These are phyloP conservation scores for Channa argus DNA, from an alignment of 2,113 vertebrate genomes.

Conservation along the genomic window DNA sequence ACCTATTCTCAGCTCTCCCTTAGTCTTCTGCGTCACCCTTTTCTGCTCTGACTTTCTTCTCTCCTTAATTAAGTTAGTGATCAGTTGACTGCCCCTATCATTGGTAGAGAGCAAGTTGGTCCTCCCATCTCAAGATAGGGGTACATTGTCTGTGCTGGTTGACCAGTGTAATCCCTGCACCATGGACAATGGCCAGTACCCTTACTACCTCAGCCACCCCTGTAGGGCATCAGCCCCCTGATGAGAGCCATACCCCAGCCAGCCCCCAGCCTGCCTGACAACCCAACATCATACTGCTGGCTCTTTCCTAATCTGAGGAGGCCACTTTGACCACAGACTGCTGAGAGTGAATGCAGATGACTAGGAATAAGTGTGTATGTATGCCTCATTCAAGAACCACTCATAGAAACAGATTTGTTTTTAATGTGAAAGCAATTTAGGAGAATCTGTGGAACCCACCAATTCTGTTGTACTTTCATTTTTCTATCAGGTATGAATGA, in stretches of 20 bases:
- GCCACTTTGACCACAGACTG: constrained; percentile 11
- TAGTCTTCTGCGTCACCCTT: constrained; percentile 18
- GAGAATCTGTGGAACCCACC: too few relatives aligned
- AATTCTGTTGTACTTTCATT: too few relatives aligned
- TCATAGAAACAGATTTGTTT: too few relatives aligned
- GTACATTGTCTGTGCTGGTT: constrained; percentile 85
- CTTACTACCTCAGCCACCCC: constrained; percentile 68
- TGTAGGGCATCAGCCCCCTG: constrained; percentile 83
- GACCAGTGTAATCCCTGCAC: constrained; percentile 85
- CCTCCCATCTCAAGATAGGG: constrained; percentile 82
- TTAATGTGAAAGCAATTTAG: too few relatives aligned
- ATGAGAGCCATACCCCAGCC: constrained; percentile 50
- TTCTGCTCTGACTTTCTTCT: constrained; percentile 47
- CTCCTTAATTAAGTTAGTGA: constrained; percentile 87
- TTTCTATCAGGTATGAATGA: too few relatives aligned
- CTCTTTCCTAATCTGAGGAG: constrained; percentile 31
- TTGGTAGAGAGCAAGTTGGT: constrained; percentile 76
- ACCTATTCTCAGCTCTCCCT: constrained; percentile 4
- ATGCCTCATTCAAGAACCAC: too few relatives aligned
- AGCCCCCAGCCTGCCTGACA: constrained; percentile 41
- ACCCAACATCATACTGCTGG: constrained; percentile 40
- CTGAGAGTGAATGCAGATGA: constrained; percentile 21
- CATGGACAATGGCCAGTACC: constrained; percentile 81
- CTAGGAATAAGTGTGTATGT: background rate
- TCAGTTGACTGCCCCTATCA: constrained; percentile 84